Percentiles rank a stretch among this genome's conserved stretches.
Conservation (phyloP, 2,888 invertebrate species). For the Dioctria rufipes region DNA sequence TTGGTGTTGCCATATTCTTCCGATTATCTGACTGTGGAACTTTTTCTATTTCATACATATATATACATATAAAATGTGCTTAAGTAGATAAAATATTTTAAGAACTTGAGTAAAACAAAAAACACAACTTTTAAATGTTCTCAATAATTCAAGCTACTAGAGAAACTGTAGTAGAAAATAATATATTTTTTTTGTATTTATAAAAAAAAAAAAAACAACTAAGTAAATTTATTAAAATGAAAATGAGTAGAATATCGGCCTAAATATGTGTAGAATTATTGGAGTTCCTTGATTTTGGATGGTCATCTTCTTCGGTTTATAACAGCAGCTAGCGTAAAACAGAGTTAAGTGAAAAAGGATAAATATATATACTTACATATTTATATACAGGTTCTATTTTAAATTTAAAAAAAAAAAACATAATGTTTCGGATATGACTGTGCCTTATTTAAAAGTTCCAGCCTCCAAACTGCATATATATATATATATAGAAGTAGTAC, state of each 20-base stretch:
- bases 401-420: not conserved
- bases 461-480: conserved; percentile 19
- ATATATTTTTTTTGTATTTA: conserved; percentile 36
- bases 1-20: not conserved
- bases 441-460: conserved; percentile 17
- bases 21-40: conserved; percentile 43
- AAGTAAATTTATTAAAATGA: conserved; percentile 10
- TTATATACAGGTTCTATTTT: not conserved
- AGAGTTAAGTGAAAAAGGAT: conserved; percentile 4
- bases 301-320: conserved; percentile 2
- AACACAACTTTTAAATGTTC: conserved; percentile 11
- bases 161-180: conserved; percentile 10
- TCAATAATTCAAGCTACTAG: not conserved
- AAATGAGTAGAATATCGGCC: conserved; percentile 48
- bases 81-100: conserved; percentile 2
- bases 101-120: conserved; percentile 10
- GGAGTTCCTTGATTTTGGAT: not conserved
- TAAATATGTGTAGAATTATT: conserved; percentile 26
- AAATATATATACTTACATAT: not conserved
- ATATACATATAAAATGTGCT: not conserved
- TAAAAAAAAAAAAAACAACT: not conserved
- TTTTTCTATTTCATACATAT: not conserved
- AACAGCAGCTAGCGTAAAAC: conserved; percentile 2
- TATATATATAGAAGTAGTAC: not conserved
- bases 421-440: conserved; percentile 25